phyloP scores from a whole-genome alignment of 92 coral and sea anemone species.

The Virgularia gustaviana region DNA sequence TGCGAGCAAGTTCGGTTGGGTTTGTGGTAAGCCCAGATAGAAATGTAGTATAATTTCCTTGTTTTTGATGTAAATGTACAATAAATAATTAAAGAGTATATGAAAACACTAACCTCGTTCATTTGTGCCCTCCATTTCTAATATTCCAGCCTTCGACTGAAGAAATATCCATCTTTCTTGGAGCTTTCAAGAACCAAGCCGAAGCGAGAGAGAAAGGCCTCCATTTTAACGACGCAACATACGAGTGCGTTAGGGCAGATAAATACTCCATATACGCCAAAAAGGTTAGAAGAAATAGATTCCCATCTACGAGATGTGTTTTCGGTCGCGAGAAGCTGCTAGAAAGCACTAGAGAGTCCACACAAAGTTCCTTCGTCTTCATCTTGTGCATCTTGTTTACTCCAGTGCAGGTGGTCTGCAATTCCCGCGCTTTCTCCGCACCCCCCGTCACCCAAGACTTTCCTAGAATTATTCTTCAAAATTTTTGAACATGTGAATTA shows the following conservation, averaged over 20 bases:
- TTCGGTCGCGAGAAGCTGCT: too few relatives aligned
- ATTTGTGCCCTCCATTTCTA: neutral
- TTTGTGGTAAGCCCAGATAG: slow-evolving; percentile 78
- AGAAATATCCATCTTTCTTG: slow-evolving; percentile 72
- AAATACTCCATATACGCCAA: slow-evolving; percentile 94
- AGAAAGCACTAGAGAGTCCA: too few relatives aligned
- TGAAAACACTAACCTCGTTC: neutral
- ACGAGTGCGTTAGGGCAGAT: slow-evolving; percentile 92
- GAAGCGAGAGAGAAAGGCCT: slow-evolving; percentile 79
- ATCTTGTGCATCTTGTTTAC: too few relatives aligned
- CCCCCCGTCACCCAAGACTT: too few relatives aligned
- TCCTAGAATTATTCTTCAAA: too few relatives aligned
- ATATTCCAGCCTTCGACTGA: slow-evolving; percentile 74
- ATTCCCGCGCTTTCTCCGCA: too few relatives aligned
- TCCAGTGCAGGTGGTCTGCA: too few relatives aligned
- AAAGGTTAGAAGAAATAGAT: too few relatives aligned
- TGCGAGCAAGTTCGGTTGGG: slow-evolving; percentile 84
- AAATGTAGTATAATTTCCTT: neutral
- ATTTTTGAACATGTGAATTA: too few relatives aligned
- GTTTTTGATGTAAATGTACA: neutral
- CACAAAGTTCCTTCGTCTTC: too few relatives aligned
- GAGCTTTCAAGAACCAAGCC: slow-evolving; percentile 71
- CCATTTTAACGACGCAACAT: slow-evolving; percentile 70
- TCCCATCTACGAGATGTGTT: too few relatives aligned
- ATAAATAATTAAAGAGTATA: neutral